Evolutionary conservation across 2,888 invertebrate genomes (phyloP).

Genomic region (Ommatoiulus sabulosus): DNA sequence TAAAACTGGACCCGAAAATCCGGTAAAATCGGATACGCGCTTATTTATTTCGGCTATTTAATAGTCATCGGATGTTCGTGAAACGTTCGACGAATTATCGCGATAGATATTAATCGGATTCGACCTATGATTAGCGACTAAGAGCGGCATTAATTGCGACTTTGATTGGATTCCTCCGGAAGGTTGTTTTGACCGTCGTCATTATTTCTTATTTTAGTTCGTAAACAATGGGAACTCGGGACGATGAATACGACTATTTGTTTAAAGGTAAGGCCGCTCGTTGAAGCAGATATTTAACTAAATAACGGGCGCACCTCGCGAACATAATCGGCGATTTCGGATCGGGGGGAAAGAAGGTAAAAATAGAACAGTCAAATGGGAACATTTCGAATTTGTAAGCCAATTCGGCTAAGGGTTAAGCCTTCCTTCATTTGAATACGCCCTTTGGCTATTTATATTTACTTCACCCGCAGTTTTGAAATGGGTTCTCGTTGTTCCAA

Average conservation of each 20-base stretch:
- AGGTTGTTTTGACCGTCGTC: slow-evolving; percentile 12
- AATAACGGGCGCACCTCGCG: not conserved
- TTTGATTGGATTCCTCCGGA: slow-evolving; percentile 18
- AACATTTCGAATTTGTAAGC: not conserved
- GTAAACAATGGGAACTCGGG: slow-evolving; percentile 43
- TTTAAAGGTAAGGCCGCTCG: not conserved
- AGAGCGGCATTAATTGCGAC: not conserved
- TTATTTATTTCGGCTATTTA: not conserved
- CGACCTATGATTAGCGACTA: not conserved
- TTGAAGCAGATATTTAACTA: not conserved
- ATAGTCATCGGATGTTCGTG: not conserved
- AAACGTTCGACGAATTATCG: not conserved
- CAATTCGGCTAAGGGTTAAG: not conserved
- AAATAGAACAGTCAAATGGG: not conserved
- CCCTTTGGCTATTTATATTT: not conserved
- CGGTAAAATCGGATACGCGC: slow-evolving; percentile 1
- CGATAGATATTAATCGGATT: not conserved
- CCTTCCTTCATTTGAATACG: not conserved
- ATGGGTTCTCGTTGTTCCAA: not conserved
- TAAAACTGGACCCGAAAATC: not conserved
- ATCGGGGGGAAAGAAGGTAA: not conserved
- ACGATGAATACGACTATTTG: slow-evolving; percentile 40
- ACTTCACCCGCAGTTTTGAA: no score
- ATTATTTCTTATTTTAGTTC: slow-evolving; percentile 36
- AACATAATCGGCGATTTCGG: not conserved